phyloP scores from a whole-genome alignment of 2,113 vertebrate species.

The Lagopus leucura region DNA sequence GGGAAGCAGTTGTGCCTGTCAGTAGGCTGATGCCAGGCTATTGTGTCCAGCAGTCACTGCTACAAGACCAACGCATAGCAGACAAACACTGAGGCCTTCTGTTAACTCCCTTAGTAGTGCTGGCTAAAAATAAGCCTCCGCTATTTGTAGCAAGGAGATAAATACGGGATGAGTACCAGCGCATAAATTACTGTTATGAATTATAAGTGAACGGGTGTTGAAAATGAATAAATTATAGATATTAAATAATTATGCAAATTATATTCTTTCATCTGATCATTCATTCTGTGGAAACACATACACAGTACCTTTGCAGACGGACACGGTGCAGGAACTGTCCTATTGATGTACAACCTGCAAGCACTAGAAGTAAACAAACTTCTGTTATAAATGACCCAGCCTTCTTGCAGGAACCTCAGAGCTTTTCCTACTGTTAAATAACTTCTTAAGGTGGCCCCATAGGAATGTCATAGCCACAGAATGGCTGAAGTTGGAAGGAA shows the following conservation, averaged over 20 bases:
- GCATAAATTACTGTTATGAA: conserved; percentile 30
- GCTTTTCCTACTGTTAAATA: not conserved
- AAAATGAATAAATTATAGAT: conserved; percentile 40
- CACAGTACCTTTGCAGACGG: not conserved
- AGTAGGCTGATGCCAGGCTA: not conserved
- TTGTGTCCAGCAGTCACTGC: not conserved
- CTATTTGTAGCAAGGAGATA: conserved; percentile 22
- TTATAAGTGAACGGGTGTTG: conserved; percentile 16
- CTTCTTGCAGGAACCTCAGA: not conserved
- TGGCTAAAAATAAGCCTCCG: conserved; percentile 22
- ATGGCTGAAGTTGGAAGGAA: not conserved
- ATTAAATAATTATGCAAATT: conserved; percentile 55
- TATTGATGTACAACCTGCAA: not conserved
- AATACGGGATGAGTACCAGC: not conserved
- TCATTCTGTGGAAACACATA: conserved; percentile 15
- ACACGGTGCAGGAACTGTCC: not conserved
- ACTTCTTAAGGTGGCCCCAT: not conserved
- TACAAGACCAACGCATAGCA: not conserved
- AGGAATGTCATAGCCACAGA: not conserved
- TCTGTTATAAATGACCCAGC: not conserved
- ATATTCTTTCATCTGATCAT: not conserved
- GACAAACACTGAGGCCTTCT: not conserved
- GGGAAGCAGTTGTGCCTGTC: not conserved
- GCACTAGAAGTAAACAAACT: not conserved
- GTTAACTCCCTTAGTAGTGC: not conserved